Conservation (phyloP, 2,797 vertebrate species). For the Percopsis omiscomaycus region DNA sequence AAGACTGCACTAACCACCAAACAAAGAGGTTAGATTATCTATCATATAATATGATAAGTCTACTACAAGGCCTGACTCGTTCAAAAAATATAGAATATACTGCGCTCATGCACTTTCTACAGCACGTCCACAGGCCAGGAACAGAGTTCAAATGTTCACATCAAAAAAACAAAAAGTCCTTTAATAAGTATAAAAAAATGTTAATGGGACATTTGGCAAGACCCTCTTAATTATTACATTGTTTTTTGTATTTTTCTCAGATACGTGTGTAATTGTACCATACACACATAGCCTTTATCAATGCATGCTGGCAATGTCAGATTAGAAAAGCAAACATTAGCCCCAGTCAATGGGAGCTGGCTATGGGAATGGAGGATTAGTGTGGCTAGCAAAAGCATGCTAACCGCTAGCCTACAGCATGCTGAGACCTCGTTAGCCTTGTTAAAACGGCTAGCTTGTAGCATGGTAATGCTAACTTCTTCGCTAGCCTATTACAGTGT, state of each 20-base stretch:
- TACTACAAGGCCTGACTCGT: constrained; percentile 39
- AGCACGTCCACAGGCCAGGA: constrained; percentile 68
- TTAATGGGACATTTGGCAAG: constrained; percentile 67
- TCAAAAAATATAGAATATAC: constrained; percentile 44
- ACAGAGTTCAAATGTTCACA: constrained; percentile 65
- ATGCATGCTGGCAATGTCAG: constrained; percentile 72
- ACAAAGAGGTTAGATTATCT: constrained; percentile 25
- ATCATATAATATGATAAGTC: constrained; percentile 25
- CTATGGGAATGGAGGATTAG: constrained; percentile 49
- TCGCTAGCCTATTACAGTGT: constrained; percentile 12
- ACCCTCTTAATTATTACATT: constrained; percentile 36
- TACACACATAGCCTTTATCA: constrained; percentile 54
- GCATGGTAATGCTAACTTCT: constrained; percentile 28
- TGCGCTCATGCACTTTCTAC: constrained; percentile 75
- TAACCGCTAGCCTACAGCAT: constrained; percentile 56
- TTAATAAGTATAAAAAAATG: constrained; percentile 51
- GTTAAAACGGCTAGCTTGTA: constrained; percentile 40
- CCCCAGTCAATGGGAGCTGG: constrained; percentile 50
- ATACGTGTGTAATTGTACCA: constrained; percentile 55
- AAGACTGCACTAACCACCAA: constrained; percentile 40
- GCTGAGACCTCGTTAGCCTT: constrained; percentile 51
- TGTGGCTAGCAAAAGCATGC: constrained; percentile 58
- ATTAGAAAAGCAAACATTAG: constrained; percentile 61
- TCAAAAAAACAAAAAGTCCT: constrained; percentile 51
- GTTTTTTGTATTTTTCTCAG: constrained; percentile 36